Evolutionary conservation across 2,797 vertebrate species (phyloP).

Genomic region (Hybognathus amarus): DNA sequence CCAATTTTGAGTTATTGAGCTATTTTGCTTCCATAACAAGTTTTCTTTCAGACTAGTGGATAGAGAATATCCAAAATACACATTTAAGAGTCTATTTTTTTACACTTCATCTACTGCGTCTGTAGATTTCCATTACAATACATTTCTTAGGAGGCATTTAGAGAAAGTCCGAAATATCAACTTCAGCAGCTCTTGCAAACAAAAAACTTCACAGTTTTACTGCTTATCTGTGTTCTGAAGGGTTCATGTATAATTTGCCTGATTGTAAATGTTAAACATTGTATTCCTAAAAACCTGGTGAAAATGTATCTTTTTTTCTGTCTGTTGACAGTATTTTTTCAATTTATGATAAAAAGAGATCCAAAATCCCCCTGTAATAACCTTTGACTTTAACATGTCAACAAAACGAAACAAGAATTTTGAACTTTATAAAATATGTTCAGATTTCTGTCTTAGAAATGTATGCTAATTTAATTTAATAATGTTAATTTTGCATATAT

Average conservation of each 20-base stretch:
- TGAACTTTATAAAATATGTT: not conserved
- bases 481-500: not conserved
- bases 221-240: not conserved
- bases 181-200: not conserved
- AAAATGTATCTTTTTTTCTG: not conserved
- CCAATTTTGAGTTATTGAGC: not conserved
- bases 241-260: not conserved
- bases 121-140: not conserved
- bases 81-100: not conserved
- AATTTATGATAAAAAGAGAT: not conserved
- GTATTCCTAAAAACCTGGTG: not conserved
- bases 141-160: not conserved
- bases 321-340: not conserved
- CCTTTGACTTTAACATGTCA: not conserved
- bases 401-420: not conserved
- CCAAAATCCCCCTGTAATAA: not conserved
- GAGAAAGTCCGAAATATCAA: not conserved
- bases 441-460: not conserved
- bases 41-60: not conserved
- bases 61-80: not conserved
- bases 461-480: not conserved
- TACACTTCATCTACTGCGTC: too few species aligned
- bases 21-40: not conserved
- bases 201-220: not conserved
- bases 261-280: not conserved